phyloP scores from a whole-genome alignment of 2,888 invertebrate species.

The Athalia cordata region DNA sequence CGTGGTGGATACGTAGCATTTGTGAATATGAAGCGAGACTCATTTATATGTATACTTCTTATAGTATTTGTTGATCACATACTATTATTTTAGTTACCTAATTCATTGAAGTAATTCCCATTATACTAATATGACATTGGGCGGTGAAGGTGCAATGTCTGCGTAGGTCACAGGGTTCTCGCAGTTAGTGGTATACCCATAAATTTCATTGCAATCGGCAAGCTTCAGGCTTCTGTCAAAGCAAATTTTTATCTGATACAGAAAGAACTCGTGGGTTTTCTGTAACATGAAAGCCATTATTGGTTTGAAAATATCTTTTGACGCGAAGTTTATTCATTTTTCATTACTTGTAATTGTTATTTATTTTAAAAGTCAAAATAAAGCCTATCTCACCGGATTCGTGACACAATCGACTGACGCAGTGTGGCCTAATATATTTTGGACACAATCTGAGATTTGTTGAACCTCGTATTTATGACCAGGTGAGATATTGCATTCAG shows the following conservation, averaged over 20 bases:
- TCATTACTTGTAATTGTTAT: not conserved
- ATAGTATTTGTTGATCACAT: not conserved
- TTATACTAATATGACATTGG: conserved; percentile 55
- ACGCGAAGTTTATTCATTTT: not conserved
- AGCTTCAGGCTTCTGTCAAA: conserved; percentile 81
- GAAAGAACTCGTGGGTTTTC: conserved; percentile 76
- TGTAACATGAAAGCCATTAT: conserved; percentile 57
- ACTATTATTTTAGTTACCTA: conserved; percentile 19
- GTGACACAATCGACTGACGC: conserved; percentile 80
- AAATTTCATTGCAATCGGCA: conserved; percentile 80
- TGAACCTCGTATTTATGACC: conserved; percentile 60
- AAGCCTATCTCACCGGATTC: conserved; percentile 72
- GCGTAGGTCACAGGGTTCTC: conserved; percentile 78
- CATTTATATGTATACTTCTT: not conserved
- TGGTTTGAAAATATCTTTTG: not conserved
- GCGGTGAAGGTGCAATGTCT: conserved; percentile 71
- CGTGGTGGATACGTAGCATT: no score
- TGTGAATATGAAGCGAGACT: no score
- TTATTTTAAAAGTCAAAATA: not conserved
- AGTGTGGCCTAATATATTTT: conserved; percentile 76
- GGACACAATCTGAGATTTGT: conserved; percentile 76
- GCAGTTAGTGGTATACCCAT: conserved; percentile 79
- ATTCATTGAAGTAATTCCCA: not conserved
- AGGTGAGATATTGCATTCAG: conserved; percentile 77
- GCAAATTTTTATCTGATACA: conserved; percentile 85